Conservation (phyloP, 1,140 invertebrate genomes). For the Drosophila baimaii region DNA sequence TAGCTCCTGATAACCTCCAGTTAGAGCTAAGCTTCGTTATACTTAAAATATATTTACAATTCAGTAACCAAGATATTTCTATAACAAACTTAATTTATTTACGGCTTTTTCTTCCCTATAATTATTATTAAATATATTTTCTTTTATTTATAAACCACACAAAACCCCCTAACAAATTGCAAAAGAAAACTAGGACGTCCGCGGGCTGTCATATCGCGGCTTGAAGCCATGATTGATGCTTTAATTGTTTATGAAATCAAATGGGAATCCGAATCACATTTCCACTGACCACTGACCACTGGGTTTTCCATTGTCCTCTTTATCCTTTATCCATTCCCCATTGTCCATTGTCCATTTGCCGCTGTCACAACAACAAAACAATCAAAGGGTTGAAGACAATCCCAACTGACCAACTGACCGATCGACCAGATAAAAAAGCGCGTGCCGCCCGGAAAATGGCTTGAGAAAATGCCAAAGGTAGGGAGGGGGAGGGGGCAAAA, state of each 20-base stretch:
- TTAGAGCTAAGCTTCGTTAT: no score
- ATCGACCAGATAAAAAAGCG: slow-evolving; percentile 19
- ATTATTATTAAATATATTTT: background rate
- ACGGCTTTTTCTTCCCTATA: no score
- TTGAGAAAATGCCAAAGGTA: slow-evolving; percentile 25
- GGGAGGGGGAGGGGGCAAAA: slow-evolving; percentile 1
- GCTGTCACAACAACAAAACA: slow-evolving; percentile 39
- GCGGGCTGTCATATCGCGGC: slow-evolving; percentile 33
- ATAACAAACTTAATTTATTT: no score
- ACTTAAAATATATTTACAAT: no score
- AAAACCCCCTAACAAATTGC: background rate
- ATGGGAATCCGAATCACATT: slow-evolving; percentile 23
- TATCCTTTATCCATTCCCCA: background rate
- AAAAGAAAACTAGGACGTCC: background rate
- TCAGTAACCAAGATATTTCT: no score
- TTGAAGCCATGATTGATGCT: slow-evolving; percentile 22
- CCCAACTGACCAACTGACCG: slow-evolving; percentile 29
- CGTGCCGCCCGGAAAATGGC: slow-evolving; percentile 38
- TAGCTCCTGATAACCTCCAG: no score
- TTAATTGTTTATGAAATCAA: slow-evolving; percentile 33
- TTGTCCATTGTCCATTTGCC: slow-evolving; percentile 25
- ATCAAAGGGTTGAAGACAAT: slow-evolving; percentile 25
- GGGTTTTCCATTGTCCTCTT: background rate
- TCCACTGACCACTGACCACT: slow-evolving; percentile 13
- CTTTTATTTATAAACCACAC: background rate